Base-by-base conservation (phyloP, 2,113 vertebrate species). In the Protobothrops mucrosquamatus region DNA sequence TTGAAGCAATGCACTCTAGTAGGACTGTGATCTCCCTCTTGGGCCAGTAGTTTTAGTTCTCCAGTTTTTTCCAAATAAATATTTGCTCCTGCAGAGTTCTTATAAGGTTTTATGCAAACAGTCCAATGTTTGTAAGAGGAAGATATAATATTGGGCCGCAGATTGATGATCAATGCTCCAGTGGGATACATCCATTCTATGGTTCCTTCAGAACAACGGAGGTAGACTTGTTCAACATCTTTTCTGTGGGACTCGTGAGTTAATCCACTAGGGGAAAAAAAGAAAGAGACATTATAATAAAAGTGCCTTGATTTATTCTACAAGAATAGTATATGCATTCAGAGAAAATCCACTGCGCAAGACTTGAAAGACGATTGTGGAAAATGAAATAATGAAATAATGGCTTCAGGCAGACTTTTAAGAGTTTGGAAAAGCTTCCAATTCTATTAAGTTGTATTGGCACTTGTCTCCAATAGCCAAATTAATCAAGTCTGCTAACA, bases 161-260 rank as follows among this genome's bases (percentile, higher is more conserved):
- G 98, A 97, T 99, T 99, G 97, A 99, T 97, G 2, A 99, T 99
- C 97, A 99, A 98, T 0, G 99, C 99, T 24, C 99, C 99, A 0
- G 98, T 99, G 18, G 99, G 99, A 96, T 99, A 99, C 95, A 99
- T 98, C 99, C 99, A 99, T 95, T 99, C 98, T 94, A 99, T 98
- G 0, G 98, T 97, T 26, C 99, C 99, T 87, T 99, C 98, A 0
- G 99, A 98, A 93, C 99, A 99, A 93, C 99, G 99, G 90, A 99
- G 98, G 96, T 99, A 99, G 95, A 99, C 99, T 98, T 99, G 99
- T 94, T 99, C 99, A 94, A 99, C 99, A 90, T 99, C 99, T 96
- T 99, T 98, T 95, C 98, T 96, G 97, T 99, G 99, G 48, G 98
- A 98, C 96, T 99, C 99, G 0, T 99, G 99, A 1, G 99, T 99